Percentiles rank a stretch among this genome's conserved stretches.
Evolutionary conservation across 2,113 vertebrate species (phyloP).

Genomic region (Laticauda laticaudata): DNA sequence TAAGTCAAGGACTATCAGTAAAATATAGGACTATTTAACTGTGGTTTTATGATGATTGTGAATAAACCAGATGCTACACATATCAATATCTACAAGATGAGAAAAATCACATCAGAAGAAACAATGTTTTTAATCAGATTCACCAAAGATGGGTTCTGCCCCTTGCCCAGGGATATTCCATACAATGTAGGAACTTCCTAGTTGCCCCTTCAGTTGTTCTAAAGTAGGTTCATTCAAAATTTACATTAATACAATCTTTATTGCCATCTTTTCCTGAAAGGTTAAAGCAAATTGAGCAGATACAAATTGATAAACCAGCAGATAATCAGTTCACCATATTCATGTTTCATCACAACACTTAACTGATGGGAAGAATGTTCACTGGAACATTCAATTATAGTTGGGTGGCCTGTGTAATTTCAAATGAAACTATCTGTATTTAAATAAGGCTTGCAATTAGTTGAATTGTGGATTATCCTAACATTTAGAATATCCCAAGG

Average conservation of each 20-base stretch:
- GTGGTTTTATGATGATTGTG: background rate
- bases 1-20: background rate
- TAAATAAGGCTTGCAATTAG: conserved; percentile 5
- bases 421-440: background rate
- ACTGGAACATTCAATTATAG: background rate
- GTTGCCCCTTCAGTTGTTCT: background rate
- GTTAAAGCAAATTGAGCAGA: background rate
- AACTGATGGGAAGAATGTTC: background rate
- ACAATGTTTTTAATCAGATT: background rate
- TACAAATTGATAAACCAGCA: background rate
- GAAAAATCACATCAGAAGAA: background rate
- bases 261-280: background rate
- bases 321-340: background rate
- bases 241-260: background rate
- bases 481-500: conserved; percentile 15
- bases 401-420: conserved; percentile 2
- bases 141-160: background rate
- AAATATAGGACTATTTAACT: background rate
- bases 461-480: conserved; percentile 7
- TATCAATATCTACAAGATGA: background rate
- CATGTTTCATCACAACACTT: background rate
- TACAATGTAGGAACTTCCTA: background rate
- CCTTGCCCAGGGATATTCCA: background rate
- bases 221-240: background rate
- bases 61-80: background rate